Percentiles rank a stretch among this genome's conserved stretches.
Evolutionary conservation across 2,888 invertebrate genomes (phyloP).

Genomic region (Heteromurus nitidus): DNA sequence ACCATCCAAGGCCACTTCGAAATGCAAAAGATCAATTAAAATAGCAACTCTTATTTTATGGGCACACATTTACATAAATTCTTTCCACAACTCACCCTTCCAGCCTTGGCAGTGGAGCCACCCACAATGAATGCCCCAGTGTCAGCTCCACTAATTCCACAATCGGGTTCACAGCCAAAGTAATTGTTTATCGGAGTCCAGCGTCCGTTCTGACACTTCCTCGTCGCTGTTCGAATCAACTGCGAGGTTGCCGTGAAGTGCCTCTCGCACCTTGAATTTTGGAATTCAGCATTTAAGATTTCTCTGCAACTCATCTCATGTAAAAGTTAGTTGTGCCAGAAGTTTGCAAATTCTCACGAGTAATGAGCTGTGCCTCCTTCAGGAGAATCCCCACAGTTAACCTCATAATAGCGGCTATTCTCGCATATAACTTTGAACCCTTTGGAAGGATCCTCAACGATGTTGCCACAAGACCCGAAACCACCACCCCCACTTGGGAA

Average conservation of each 20-base stretch:
- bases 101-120: slow-evolving; percentile 58
- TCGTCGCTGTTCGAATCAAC: slow-evolving; percentile 21
- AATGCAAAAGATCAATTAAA: not conserved
- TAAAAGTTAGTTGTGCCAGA: too few species aligned
- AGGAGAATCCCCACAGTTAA: slow-evolving; percentile 28
- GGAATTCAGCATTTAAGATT: too few species aligned
- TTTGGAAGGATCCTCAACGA: not conserved
- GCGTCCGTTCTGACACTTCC: slow-evolving; percentile 60
- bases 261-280: slow-evolving; percentile 54
- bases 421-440: slow-evolving; percentile 33
- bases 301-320: too few species aligned
- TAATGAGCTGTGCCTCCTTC: slow-evolving; percentile 28
- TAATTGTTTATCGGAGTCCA: slow-evolving; percentile 62
- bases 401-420: not conserved
- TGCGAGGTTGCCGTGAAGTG: slow-evolving; percentile 28
- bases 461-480: slow-evolving; percentile 11
- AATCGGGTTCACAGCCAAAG: slow-evolving; percentile 69
- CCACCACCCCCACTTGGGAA: not conserved
- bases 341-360: slow-evolving; percentile 13
- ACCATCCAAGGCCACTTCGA: slow-evolving; percentile 69
- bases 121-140: slow-evolving; percentile 63
- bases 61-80: not conserved
- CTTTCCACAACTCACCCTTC: slow-evolving; percentile 40
- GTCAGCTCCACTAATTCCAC: slow-evolving; percentile 65
- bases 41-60: not conserved